Evolutionary conservation across 2,113 vertebrate species (phyloP).

Genomic region (Brienomyrus longianalis): DNA sequence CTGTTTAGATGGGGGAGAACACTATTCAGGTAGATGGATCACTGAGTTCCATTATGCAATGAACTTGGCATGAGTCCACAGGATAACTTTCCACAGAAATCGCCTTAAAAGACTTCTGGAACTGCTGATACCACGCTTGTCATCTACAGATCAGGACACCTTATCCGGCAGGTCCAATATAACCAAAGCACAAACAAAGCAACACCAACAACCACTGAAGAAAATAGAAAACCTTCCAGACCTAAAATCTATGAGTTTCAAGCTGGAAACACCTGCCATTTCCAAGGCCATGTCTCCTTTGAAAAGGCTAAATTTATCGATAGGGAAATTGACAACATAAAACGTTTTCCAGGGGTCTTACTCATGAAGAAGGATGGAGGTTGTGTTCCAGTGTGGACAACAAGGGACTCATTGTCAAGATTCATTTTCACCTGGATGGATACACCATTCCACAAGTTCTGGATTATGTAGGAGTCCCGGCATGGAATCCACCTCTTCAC

Average conservation of each 20-base stretch:
- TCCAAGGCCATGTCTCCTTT: not conserved
- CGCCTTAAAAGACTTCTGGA: not conserved
- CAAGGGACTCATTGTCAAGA: not conserved
- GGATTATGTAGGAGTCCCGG: not conserved
- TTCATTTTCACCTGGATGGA: not conserved
- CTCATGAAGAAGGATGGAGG: not conserved
- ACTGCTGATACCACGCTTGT: not conserved
- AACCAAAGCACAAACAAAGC: not conserved
- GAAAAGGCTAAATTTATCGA: not conserved
- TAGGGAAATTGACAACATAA: not conserved
- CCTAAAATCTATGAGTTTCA: not conserved
- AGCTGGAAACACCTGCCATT: not conserved
- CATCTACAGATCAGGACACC: not conserved
- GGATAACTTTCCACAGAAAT: not conserved
- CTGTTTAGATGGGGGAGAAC: not conserved
- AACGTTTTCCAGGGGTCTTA: not conserved
- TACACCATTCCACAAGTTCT: not conserved
- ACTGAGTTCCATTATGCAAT: not conserved
- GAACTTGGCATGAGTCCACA: not conserved
- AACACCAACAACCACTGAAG: not conserved
- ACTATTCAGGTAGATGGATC: not conserved
- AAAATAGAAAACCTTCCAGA: not conserved
- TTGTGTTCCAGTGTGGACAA: not conserved
- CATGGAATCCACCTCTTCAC: not conserved
- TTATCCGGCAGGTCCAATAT: not conserved